These are phyloP conservation scores for Hyles lineata DNA, from an alignment of 2,888 invertebrate genomes.

Conservation along the genomic window DNA sequence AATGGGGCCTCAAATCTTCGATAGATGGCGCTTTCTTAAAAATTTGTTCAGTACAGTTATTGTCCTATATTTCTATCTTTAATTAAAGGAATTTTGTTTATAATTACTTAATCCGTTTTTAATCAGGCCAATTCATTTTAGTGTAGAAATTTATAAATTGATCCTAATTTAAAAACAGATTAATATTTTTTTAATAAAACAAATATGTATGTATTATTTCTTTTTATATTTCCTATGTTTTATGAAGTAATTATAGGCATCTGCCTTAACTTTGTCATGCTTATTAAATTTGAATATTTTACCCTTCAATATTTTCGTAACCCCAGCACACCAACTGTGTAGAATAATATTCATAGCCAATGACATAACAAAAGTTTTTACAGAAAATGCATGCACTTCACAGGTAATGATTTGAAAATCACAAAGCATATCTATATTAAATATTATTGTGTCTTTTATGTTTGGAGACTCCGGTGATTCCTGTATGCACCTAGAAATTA, in stretches of 20 bases:
- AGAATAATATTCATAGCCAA: background rate
- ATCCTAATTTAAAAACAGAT: background rate
- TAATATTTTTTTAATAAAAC: background rate
- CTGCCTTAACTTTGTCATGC: background rate
- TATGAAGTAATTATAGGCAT: background rate
- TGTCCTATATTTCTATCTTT: background rate
- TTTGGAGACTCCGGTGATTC: constrained; percentile 6
- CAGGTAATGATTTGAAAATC: background rate
- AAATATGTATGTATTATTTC: background rate
- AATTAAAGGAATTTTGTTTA: background rate
- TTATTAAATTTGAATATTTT: background rate
- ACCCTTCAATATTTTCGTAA: background rate
- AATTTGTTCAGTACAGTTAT: background rate
- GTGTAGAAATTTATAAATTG: background rate
- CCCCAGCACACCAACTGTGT: constrained; percentile 3
- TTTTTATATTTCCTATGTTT: background rate
- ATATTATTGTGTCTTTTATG: background rate
- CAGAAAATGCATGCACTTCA: background rate
- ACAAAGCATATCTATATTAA: background rate
- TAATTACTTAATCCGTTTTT: background rate
- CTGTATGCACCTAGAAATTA: constrained; percentile 2
- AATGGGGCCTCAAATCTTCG: background rate
- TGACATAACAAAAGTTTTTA: background rate
- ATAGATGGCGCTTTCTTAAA: background rate
- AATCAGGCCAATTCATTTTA: background rate